Evolutionary conservation across 2,113 vertebrate species (phyloP).

Genomic region (Mirza zaza): DNA sequence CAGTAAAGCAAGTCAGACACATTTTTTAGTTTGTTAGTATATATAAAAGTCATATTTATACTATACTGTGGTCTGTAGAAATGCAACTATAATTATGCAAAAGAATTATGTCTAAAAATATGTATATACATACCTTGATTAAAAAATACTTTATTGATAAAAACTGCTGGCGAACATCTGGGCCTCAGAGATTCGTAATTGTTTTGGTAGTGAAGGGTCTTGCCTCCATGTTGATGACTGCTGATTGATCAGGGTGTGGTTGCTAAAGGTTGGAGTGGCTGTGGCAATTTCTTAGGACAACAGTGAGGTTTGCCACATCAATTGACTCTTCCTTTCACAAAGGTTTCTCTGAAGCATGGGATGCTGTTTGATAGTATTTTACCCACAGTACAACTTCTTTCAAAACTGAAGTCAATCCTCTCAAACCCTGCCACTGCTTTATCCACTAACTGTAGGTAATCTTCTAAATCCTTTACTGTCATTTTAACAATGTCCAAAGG

Average conservation of each 20-base stretch:
- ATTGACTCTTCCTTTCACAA: neutral
- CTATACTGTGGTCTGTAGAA: neutral
- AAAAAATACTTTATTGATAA: neutral
- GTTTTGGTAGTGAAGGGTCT: neutral
- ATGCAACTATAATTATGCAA: neutral
- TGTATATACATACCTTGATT: neutral
- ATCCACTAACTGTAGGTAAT: neutral
- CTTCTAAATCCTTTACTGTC: neutral
- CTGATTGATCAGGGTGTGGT: neutral
- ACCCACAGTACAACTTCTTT: neutral
- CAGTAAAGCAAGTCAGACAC: neutral
- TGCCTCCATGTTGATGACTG: neutral
- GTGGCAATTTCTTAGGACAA: neutral
- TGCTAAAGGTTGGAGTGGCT: neutral
- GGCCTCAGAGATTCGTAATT: neutral
- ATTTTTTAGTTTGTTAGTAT: neutral
- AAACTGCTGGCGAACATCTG: neutral
- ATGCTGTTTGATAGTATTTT: neutral
- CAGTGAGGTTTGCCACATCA: neutral
- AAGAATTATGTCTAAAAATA: neutral
- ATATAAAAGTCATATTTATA: neutral
- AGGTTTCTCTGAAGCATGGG: neutral
- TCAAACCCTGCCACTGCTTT: neutral
- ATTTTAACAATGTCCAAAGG: neutral
- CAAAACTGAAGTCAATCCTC: neutral